Evolutionary conservation across 2,888 invertebrate species (phyloP), one percentile per base, ranked within the genome.

Genomic region (Limnephilus lunatus): DNA sequence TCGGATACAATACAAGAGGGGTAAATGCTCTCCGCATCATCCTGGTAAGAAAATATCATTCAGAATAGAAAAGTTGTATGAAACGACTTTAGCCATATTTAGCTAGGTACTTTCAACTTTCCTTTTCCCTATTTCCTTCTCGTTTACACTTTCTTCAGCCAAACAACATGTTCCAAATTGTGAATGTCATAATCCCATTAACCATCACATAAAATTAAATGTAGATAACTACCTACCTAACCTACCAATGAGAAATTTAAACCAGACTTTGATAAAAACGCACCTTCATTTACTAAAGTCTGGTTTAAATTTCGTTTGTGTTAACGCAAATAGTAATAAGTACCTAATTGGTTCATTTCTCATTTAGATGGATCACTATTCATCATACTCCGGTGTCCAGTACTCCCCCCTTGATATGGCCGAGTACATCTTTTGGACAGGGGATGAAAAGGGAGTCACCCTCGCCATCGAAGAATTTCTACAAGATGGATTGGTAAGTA

Each of bases 341-440:
- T 44, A 44, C 39, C 9, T 19, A 25, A 68, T n/a, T 68, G 68
- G 68, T 68, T 68, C 9, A 68, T 93, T 93, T 93, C 93, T 94
- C 94, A 53, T 87, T 83, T 95, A 97, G 97, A 95, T 97, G 95
- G 96, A 97, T 90, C 96, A 96, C 94, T 96, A 95, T 92, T 94
- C 95, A 0, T 94, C 96, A 0, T 97, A 96, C 94, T 95, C 96
- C 12, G 97, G 97, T 90, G 97, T 97, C 3, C 97, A 97, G 94
- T 98, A 98, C 94, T 97, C 98, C 0, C 97, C 98, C 0, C 95
- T 97, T 90, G 98, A 98, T 94, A 97, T 98, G 97, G 98, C 98
- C 0, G 98, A 98, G 94, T 98, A 98, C 94, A 97, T 98, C 3
- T 98, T 98, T 95, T 98, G 98, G 97, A 98, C 98, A 0, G 98